These are phyloP conservation scores for Pandemis cinnamomeana DNA, from an alignment of 2,888 invertebrate species.

Conservation along the genomic window DNA sequence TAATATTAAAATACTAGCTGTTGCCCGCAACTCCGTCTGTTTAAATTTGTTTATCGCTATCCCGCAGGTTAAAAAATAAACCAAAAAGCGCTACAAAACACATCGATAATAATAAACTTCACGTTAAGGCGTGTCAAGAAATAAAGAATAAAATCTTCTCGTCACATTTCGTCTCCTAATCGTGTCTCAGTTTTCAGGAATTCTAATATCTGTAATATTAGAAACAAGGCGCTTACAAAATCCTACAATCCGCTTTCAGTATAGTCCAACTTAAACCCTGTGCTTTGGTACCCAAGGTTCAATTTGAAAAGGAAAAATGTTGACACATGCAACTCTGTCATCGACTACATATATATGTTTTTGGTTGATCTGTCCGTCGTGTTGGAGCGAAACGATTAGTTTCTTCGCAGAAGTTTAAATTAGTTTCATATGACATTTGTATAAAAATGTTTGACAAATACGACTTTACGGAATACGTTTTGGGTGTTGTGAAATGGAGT, in stretches of 20 bases:
- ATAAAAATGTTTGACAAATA: conserved; percentile 29
- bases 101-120: background rate
- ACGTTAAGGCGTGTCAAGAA: conserved; percentile 3
- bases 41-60: too few species aligned
- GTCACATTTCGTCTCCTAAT: conserved; percentile 38
- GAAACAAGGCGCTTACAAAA: background rate
- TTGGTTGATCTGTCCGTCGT: conserved; percentile 23
- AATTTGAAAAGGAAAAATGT: background rate
- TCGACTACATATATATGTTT: conserved; percentile 14
- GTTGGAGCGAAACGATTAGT: conserved; percentile 24
- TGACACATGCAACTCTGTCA: background rate
- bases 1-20: too few species aligned
- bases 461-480: background rate
- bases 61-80: background rate
- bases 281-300: background rate
- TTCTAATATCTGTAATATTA: conserved; percentile 19
- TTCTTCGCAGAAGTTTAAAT: conserved; percentile 34
- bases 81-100: background rate
- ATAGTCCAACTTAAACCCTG: background rate
- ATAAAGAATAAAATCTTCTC: conserved; percentile 17
- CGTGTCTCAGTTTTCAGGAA: conserved; percentile 30
- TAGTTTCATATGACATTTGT: conserved; percentile 35
- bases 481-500: background rate
- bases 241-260: background rate
- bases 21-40: too few species aligned